Base-by-base conservation (phyloP, 2,888 invertebrate genomes). In the Hyposoter dolosus region DNA sequence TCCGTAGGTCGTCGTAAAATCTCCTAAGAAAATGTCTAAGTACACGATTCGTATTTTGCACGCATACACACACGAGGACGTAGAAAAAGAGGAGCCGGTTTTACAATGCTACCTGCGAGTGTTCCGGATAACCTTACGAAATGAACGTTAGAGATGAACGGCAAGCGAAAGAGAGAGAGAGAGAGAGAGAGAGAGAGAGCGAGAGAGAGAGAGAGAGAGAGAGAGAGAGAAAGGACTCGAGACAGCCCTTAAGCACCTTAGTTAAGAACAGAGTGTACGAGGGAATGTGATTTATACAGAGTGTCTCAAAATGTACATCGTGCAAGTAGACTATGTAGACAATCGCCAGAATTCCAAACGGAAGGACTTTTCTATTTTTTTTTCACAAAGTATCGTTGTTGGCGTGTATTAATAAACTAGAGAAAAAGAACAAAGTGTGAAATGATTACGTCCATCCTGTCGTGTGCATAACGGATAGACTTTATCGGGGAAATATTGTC, bases 101-200 rank as follows among this genome's bases (percentile, higher is more conserved):
- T 93, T 92, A 92, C 90, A 89, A 90, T 86, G 78, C 91, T 93
- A 92, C 93, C 93, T 93, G 92, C n/a, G 66, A 50, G 69, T 35
- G 47, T 71, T 40, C 45, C 65, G 69, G 79, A 71, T 45, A 86
- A 72, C 81, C 83, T 86, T 68, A 82, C 78, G 78, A 82, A 50
- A 50, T n/a, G n/a, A 50, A 50, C 17, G 68, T 23, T 32, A 80
- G 9, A 63, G 56, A 47, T n/a, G 77, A 17, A 78, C 9, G 40
- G 71, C 56, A 12, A 77, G 47, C 50, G 19, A 47, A 45, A 60
- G 40, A 65, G 50, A 35, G 71, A 65, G 65, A 77, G 12, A 74
- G 12, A 50, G 66, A 19, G 53, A 72, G 66, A 43, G 43, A 81
- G 12, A 77, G 47, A 53, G 19, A 47, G 50, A 60, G 40, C 53